phyloP scores from a whole-genome alignment of 2,797 vertebrate species.

The Chrosomus eos region DNA sequence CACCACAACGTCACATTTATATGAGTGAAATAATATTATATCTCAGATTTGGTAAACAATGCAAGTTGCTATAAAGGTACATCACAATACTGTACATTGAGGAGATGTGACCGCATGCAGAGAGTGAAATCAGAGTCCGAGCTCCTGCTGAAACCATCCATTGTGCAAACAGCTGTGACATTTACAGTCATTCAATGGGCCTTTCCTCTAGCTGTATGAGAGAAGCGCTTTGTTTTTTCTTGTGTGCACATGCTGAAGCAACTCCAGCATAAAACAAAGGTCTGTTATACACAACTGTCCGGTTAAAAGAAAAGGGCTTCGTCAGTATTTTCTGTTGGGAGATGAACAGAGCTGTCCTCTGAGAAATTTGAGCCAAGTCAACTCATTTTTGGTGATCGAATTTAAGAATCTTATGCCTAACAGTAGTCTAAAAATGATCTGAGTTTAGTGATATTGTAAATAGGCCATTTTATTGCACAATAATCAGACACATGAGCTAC shows the following conservation, averaged over 20 bases:
- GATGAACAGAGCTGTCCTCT: not conserved
- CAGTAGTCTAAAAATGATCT: not conserved
- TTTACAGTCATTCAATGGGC: slow-evolving; percentile 48
- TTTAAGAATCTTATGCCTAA: not conserved
- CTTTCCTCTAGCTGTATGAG: slow-evolving; percentile 24
- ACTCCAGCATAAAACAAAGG: slow-evolving; percentile 1
- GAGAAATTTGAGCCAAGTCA: not conserved
- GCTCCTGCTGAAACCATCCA: slow-evolving; percentile 78
- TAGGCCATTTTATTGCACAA: not conserved
- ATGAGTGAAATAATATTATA: not conserved
- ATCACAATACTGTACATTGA: slow-evolving; percentile 44
- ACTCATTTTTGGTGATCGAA: not conserved
- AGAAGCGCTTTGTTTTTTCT: slow-evolving; percentile 27
- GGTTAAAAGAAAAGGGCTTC: not conserved
- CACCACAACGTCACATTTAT: not conserved
- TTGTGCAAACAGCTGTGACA: slow-evolving; percentile 54
- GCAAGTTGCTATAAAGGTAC: not conserved
- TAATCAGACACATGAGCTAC: not conserved
- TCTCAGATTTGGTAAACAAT: not conserved
- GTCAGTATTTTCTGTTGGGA: slow-evolving; percentile 10
- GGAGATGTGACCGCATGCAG: slow-evolving; percentile 73
- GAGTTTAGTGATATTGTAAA: not conserved
- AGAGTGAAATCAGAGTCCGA: slow-evolving; percentile 57
- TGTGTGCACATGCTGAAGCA: slow-evolving; percentile 15
- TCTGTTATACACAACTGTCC: not conserved